Conservation (phyloP, 1,140 invertebrate genomes). For the Neuroterus valhalla region DNA sequence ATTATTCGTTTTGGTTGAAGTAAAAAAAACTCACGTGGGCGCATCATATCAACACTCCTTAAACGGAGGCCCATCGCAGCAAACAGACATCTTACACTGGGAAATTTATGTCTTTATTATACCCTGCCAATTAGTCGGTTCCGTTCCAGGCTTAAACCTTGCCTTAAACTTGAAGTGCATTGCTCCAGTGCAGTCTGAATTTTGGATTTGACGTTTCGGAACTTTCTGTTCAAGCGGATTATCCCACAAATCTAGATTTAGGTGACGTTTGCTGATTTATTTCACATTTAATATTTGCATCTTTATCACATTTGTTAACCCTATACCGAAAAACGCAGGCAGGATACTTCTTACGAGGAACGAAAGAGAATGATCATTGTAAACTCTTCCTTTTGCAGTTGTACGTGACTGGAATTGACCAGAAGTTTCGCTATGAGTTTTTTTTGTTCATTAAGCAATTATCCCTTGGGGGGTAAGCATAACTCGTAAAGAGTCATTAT, state of each 20-base stretch:
- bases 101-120: constrained; percentile 47
- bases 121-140: constrained; percentile 38
- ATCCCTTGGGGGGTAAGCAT: too few relatives aligned
- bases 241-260: constrained; percentile 44
- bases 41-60: constrained; percentile 37
- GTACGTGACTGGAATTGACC: too few relatives aligned
- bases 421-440: too few relatives aligned
- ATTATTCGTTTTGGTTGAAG: background rate
- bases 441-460: too few relatives aligned
- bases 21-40: constrained; percentile 29
- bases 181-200: constrained; percentile 25
- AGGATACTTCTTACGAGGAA: background rate
- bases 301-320: background rate
- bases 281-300: background rate
- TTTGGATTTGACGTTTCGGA: constrained; percentile 25
- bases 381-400: too few relatives aligned
- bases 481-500: too few relatives aligned
- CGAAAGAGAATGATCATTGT: background rate
- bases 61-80: constrained; percentile 8
- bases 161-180: constrained; percentile 28
- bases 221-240: constrained; percentile 39
- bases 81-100: constrained; percentile 31
- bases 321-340: background rate
- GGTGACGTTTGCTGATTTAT: constrained; percentile 30
- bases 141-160: constrained; percentile 29